These are phyloP conservation scores for Oplegnathus fasciatus DNA, from an alignment of 2,113 vertebrate genomes.

Conservation along the genomic window DNA sequence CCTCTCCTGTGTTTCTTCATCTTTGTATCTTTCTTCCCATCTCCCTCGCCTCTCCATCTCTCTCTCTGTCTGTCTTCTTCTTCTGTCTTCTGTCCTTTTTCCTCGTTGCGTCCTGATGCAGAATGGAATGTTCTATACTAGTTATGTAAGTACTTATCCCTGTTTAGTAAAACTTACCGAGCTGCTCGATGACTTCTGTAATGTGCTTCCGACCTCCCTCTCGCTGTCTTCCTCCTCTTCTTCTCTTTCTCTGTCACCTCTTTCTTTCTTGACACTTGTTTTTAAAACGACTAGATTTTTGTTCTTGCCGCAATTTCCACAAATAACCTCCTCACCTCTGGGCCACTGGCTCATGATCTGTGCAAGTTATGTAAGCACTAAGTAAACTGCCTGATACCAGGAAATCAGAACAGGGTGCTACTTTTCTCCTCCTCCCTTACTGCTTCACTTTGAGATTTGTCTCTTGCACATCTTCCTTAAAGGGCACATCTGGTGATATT, in stretches of 20 bases:
- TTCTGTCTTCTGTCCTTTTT: slow-evolving; percentile 75
- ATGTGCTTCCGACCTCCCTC: slow-evolving; percentile 8
- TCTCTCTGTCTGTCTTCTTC: not conserved
- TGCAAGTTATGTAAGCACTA: slow-evolving; percentile 10
- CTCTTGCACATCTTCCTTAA: not conserved
- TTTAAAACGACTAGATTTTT: not conserved
- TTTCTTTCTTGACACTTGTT: not conserved
- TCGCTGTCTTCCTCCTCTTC: slow-evolving; percentile 23
- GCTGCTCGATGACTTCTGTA: slow-evolving; percentile 36
- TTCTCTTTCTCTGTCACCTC: slow-evolving; percentile 33
- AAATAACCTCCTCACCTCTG: slow-evolving; percentile 40
- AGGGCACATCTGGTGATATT: not conserved
- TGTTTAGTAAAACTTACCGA: slow-evolving; percentile 54
- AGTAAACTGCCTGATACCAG: slow-evolving; percentile 20
- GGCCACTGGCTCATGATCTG: not conserved
- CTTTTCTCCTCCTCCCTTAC: not conserved
- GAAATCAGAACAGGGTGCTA: slow-evolving; percentile 6
- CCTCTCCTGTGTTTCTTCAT: not conserved
- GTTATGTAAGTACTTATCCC: slow-evolving; percentile 90
- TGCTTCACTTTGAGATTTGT: not conserved
- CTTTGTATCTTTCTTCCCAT: not conserved
- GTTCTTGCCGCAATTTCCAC: not conserved
- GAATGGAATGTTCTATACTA: slow-evolving; percentile 94
- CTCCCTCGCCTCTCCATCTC: not conserved
- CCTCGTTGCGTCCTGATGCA: slow-evolving; percentile 81